Conservation (phyloP, 2,888 invertebrate genomes). For the Platypus cylindrus region DNA sequence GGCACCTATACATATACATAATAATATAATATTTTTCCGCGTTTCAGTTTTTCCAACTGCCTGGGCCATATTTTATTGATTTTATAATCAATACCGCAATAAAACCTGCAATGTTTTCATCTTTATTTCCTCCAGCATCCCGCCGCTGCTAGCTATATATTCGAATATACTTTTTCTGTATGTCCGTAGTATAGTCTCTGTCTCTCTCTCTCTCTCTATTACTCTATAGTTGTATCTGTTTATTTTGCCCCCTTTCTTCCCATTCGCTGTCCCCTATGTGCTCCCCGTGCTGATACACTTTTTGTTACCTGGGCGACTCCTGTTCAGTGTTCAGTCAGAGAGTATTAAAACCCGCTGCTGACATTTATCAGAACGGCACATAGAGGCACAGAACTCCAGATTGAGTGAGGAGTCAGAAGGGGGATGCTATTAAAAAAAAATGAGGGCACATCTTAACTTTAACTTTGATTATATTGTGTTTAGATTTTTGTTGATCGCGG, state of each 20-base stretch:
- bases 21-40: constrained; percentile 38
- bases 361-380: no score
- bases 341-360: constrained; percentile 10
- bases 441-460: no score
- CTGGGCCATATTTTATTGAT: constrained; percentile 39
- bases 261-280: constrained; percentile 1
- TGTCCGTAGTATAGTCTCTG: no score
- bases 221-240: constrained; percentile 14
- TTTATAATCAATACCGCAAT: constrained; percentile 43
- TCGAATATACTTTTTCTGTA: constrained; percentile 14
- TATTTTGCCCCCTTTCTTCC: constrained; percentile 9
- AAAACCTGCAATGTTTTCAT: constrained; percentile 42
- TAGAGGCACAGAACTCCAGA: no score
- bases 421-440: no score
- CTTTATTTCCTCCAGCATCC: constrained; percentile 37
- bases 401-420: no score
- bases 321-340: no score
- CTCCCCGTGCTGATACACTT: constrained; percentile 9
- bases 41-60: constrained; percentile 28
- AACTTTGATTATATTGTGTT: no score
- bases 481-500: no score
- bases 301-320: constrained; percentile 16
- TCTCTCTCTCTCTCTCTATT: constrained; percentile 10
- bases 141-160: no score
- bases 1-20: no score